Evolutionary conservation across 2,888 invertebrate genomes (phyloP).

Genomic region (Isotomurus palustris): DNA sequence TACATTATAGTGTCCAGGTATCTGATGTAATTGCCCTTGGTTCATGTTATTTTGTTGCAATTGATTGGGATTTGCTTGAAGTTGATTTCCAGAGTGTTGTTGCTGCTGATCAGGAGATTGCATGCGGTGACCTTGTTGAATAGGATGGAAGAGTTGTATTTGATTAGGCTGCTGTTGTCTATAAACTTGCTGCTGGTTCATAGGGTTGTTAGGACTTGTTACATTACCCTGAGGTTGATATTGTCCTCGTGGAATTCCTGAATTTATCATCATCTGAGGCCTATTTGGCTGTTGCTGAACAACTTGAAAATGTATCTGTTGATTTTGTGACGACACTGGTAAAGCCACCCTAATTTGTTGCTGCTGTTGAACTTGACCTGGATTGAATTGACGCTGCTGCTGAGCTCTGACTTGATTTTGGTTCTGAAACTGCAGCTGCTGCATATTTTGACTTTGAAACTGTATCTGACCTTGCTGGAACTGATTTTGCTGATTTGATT

Average conservation of each 20-base stretch:
- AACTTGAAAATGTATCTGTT: constrained; percentile 18
- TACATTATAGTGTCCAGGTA: constrained; percentile 17
- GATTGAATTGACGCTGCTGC: neutral
- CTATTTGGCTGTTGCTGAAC: constrained; percentile 7
- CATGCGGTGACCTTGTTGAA: constrained; percentile 16
- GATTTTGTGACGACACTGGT: constrained; percentile 12
- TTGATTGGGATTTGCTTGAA: constrained; percentile 5
- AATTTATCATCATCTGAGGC: constrained; percentile 9
- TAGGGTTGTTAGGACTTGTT: too few species aligned
- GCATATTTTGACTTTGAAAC: constrained; percentile 15
- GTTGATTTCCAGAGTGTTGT: constrained; percentile 10
- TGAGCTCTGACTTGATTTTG: constrained; percentile 10
- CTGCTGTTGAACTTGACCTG: constrained; percentile 14
- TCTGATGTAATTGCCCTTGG: constrained; percentile 12
- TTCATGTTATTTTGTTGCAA: constrained; percentile 12
- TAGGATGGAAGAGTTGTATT: constrained; percentile 10
- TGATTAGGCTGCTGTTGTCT: constrained; percentile 11
- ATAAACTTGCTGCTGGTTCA: constrained; percentile 6
- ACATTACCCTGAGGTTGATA: constrained; percentile 13
- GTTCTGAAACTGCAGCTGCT: constrained; percentile 18
- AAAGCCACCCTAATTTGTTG: constrained; percentile 7
- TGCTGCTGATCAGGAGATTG: constrained; percentile 19
- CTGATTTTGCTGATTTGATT: constrained; percentile 20
- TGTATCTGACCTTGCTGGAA: constrained; percentile 18
- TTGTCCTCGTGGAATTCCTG: constrained; percentile 10